Evolutionary conservation across 2,888 invertebrate genomes (phyloP), one percentile per base, ranked within the genome.

Genomic region (Tenthredo mesomela): DNA sequence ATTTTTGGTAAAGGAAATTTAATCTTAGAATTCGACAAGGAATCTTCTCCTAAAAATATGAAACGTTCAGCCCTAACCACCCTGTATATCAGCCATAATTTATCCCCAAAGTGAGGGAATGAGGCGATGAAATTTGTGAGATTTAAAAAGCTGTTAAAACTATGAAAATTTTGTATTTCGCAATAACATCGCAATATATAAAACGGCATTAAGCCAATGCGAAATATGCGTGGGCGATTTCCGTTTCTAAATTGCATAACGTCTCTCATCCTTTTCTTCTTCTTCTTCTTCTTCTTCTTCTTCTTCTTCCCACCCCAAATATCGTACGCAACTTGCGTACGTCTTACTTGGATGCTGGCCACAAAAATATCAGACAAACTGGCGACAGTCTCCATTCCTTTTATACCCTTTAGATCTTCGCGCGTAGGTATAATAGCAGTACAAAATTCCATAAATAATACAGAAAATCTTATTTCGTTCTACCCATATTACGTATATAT

Each of bases 281-380:
- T 18, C 15, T 33, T 18, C 18, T 67, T 33, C 18, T 3, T 33
- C 67, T 33, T 18, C 18, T 67, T 33, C 33, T 3, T 6, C 67
- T 33, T 18, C 6, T 2, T 33, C 33, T 33, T 18, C 18, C 33
- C 33, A 15, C 29, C 67, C 67, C 18, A 18, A 33, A 73, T 43
- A n/a, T 73, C 29, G 21, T n/a, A 77, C 77, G 77, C 77, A 54
- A 29, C 3, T 80, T 40, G 61, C 80, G 61, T 61, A 37, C 0
- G 61, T 61, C 61, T 61, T n/a, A 25, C 25, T 80, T 80, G 80
- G 80, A 80, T 21, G 40, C 37, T 58, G 25, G 80, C 80, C 80
- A 80, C 21, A 80, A 80, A 80, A 80, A 80, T 80, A 61, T 61
- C 40, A 80, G 61, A 80, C 80, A 80, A 58, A 80, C 80, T 80